These are phyloP conservation scores for Selenia dentaria DNA, from an alignment of 2,888 invertebrate species.

Conservation along the genomic window DNA sequence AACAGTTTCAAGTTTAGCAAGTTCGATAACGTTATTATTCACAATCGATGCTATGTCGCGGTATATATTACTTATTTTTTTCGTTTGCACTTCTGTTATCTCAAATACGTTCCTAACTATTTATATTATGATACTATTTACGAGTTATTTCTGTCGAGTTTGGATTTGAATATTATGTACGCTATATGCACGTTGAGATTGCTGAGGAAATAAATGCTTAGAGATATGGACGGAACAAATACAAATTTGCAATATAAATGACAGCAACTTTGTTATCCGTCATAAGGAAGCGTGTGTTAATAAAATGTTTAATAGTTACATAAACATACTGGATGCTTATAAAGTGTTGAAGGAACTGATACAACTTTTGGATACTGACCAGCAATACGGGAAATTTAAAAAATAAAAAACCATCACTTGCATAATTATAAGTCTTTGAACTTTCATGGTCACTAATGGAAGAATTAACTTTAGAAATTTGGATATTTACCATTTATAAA, in stretches of 20 bases:
- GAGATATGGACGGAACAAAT: background rate
- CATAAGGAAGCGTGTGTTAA: background rate
- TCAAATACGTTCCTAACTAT: too few relatives aligned
- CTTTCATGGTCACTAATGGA: too few relatives aligned
- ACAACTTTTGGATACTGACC: background rate
- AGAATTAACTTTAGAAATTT: too few relatives aligned
- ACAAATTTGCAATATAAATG: background rate
- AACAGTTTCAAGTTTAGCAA: too few relatives aligned
- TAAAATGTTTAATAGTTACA: background rate
- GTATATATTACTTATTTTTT: too few relatives aligned
- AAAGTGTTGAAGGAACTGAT: background rate
- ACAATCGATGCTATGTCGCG: too few relatives aligned
- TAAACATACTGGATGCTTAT: background rate
- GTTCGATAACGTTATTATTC: too few relatives aligned
- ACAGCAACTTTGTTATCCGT: background rate
- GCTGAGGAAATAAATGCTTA: background rate
- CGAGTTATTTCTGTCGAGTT: background rate
- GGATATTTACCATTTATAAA: too few relatives aligned
- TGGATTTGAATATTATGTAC: background rate
- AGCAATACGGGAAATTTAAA: too few relatives aligned
- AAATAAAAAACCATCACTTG: too few relatives aligned
- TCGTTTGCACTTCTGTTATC: too few relatives aligned
- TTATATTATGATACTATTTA: background rate
- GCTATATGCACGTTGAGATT: background rate
- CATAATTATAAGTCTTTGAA: too few relatives aligned